A percentile compares a stretch with the other conserved stretches of the same genome.
Conservation (phyloP, 2,113 vertebrate genomes). For the Petromus typicus region DNA sequence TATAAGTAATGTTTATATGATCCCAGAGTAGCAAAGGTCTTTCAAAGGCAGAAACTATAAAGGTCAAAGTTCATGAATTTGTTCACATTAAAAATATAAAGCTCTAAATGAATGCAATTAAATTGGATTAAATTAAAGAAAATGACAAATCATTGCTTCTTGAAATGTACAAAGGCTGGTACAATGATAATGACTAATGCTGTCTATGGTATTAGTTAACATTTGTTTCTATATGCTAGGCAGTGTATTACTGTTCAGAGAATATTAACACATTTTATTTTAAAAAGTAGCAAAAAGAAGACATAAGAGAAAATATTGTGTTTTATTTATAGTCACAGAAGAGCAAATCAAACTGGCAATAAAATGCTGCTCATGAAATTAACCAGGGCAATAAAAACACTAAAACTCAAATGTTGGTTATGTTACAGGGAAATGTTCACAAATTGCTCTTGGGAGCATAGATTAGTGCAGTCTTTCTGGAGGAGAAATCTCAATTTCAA, state of each 20-base stretch:
- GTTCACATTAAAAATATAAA: conserved; percentile 30
- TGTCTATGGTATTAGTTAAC: neutral
- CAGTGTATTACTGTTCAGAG: neutral
- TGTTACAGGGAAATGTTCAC: neutral
- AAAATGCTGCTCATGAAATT: conserved; percentile 52
- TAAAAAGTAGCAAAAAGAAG: conserved; percentile 36
- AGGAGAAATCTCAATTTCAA: conserved; percentile 18
- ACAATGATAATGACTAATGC: neutral
- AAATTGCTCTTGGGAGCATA: neutral
- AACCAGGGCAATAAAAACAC: conserved; percentile 39
- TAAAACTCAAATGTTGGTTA: neutral
- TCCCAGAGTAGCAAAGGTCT: neutral
- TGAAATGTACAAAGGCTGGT: neutral
- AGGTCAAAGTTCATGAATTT: conserved; percentile 21
- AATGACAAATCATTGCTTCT: conserved; percentile 18
- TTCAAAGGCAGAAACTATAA: neutral
- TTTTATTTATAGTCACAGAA: conserved; percentile 53
- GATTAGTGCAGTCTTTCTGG: conserved; percentile 10
- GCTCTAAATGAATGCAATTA: conserved; percentile 35
- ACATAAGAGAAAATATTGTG: neutral
- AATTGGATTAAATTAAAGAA: conserved; percentile 56
- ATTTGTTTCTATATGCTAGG: conserved; percentile 29
- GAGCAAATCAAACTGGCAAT: conserved; percentile 37
- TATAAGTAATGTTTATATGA: conserved; percentile 13
- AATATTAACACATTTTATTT: conserved; percentile 9